phyloP scores from a whole-genome alignment of 2,113 vertebrate species.

The Apus apus region DNA sequence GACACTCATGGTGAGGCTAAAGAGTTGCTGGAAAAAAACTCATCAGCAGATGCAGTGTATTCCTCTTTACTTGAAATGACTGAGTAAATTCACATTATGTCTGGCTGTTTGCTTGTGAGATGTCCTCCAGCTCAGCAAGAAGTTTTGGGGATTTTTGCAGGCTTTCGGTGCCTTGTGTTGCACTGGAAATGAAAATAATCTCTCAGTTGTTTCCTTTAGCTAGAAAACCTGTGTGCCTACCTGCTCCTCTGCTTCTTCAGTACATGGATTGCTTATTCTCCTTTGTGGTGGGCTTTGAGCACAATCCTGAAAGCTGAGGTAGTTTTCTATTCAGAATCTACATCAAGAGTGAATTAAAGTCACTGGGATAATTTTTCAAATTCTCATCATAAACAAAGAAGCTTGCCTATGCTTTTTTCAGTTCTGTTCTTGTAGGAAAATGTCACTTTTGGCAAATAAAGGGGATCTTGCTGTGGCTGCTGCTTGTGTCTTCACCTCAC shows the following conservation, averaged over 20 bases:
- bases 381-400: constrained; percentile 21
- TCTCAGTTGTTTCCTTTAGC: not conserved
- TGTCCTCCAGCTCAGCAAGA: not conserved
- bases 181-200: not conserved
- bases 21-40: not conserved
- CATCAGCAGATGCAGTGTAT: not conserved
- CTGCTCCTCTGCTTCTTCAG: not conserved
- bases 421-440: not conserved
- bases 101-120: not conserved
- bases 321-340: not conserved
- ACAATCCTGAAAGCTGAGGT: not conserved
- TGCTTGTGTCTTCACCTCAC: constrained; percentile 56
- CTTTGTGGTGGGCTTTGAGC: not conserved
- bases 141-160: not conserved
- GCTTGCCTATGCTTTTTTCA: constrained; percentile 9
- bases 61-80: not conserved
- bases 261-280: not conserved
- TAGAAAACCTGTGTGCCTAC: not conserved
- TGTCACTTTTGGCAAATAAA: constrained; percentile 37
- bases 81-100: not conserved
- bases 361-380: not conserved
- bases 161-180: not conserved
- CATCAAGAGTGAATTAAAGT: not conserved
- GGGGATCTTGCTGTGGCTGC: constrained; percentile 14
- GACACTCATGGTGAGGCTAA: not conserved